phyloP scores from a whole-genome alignment of 2,113 vertebrate species.

The Columba livia region DNA sequence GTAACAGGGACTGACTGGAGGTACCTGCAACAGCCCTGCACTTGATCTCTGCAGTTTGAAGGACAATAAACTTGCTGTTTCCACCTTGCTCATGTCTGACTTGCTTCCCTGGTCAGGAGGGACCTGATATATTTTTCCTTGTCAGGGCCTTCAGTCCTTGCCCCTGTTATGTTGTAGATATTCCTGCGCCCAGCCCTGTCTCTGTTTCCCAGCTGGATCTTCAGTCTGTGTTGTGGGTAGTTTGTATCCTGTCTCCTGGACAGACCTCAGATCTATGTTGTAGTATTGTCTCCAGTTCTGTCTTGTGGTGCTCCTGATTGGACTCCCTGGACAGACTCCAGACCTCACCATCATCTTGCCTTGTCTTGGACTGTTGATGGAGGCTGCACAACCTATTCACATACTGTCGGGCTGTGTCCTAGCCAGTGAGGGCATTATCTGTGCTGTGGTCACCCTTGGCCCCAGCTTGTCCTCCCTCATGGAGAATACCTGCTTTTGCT shows the following conservation, averaged over 20 bases:
- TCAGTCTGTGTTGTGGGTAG: background rate
- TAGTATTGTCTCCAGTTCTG: background rate
- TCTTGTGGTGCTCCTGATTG: background rate
- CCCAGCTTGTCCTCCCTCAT: background rate
- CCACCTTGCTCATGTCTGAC: background rate
- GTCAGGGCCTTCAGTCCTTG: background rate
- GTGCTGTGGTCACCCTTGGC: background rate
- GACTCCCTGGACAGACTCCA: background rate
- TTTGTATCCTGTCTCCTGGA: background rate
- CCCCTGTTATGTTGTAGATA: background rate
- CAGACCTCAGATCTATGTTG: background rate
- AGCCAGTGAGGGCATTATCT: background rate
- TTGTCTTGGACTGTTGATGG: background rate
- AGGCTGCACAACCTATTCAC: no score
- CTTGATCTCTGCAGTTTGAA: background rate
- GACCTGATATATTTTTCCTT: background rate
- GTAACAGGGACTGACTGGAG: background rate
- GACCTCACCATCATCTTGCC: background rate
- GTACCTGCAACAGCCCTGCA: background rate
- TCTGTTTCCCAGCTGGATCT: background rate
- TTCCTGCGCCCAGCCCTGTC: background rate
- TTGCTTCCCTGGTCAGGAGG: background rate
- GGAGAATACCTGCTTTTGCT: background rate
- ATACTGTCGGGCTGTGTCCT: background rate
- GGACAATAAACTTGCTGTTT: background rate